Conservation (phyloP, 2,113 vertebrate genomes). For the Alethe castanea region DNA sequence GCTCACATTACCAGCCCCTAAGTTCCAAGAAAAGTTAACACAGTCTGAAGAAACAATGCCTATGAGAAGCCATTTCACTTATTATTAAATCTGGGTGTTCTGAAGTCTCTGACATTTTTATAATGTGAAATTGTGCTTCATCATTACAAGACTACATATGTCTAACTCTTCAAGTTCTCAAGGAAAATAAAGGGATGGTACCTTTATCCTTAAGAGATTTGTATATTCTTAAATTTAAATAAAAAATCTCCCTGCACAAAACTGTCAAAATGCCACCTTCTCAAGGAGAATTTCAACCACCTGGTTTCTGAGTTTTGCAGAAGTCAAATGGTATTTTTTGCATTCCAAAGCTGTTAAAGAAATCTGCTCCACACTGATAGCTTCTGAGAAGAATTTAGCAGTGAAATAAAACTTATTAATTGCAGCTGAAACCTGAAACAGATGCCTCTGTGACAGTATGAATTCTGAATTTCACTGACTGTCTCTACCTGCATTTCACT, state of each 20-base stretch:
- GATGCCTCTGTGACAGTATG: background rate
- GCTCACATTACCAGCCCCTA: background rate
- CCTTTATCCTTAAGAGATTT: background rate
- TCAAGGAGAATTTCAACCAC: background rate
- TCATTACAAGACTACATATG: background rate
- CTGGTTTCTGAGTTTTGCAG: background rate
- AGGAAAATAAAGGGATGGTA: background rate
- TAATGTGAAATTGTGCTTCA: background rate
- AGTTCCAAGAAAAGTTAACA: background rate
- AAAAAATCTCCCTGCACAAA: background rate
- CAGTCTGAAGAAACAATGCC: background rate
- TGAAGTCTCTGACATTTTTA: background rate
- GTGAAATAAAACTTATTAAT: background rate
- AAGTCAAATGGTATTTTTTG: background rate
- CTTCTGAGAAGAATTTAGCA: background rate
- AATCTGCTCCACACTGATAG: background rate
- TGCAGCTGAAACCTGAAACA: background rate
- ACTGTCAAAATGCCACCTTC: background rate
- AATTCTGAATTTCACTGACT: background rate
- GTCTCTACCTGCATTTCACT: background rate
- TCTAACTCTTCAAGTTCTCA: background rate
- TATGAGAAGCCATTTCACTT: background rate
- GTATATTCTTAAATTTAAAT: background rate
- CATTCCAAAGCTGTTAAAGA: background rate
- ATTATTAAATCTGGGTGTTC: background rate